Percentiles rank a stretch among this genome's conserved stretches.
These are phyloP conservation scores for Hyppa rectilinea DNA, from an alignment of 2,888 invertebrate genomes.

Conservation along the genomic window DNA sequence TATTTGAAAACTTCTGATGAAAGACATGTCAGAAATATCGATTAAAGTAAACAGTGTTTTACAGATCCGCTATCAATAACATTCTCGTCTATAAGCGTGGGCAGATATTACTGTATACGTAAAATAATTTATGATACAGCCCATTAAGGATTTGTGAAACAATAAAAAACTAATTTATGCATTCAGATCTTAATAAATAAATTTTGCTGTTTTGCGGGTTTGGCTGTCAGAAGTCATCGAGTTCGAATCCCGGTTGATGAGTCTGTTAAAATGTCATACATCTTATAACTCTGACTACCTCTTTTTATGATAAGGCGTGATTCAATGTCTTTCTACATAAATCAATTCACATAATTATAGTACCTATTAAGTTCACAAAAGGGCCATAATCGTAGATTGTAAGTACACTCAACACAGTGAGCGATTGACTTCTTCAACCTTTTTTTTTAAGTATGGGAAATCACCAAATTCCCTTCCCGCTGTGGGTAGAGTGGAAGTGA, in stretches of 20 bases:
- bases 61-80: constrained; percentile 60
- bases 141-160: constrained; percentile 42
- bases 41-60: constrained; percentile 70
- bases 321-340: not conserved
- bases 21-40: constrained; percentile 63
- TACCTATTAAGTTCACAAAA: not conserved
- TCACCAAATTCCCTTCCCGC: too few species aligned
- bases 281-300: not conserved
- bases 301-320: not conserved
- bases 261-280: not conserved
- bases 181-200: constrained; percentile 7
- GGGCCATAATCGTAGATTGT: not conserved
- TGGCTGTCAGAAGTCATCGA: not conserved
- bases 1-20: constrained; percentile 55
- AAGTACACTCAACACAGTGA: not conserved
- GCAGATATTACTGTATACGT: constrained; percentile 28
- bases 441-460: too few species aligned
- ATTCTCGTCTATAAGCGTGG: constrained; percentile 42
- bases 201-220: too few species aligned
- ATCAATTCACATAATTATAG: not conserved
- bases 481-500: too few species aligned
- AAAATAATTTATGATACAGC: constrained; percentile 44
- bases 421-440: too few species aligned
- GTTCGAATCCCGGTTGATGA: not conserved
- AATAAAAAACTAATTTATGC: constrained; percentile 31